Percentiles rank a stretch among this genome's conserved stretches.
Evolutionary conservation across 2,888 invertebrate genomes (phyloP).

Genomic region (Watsonalla cultraria): DNA sequence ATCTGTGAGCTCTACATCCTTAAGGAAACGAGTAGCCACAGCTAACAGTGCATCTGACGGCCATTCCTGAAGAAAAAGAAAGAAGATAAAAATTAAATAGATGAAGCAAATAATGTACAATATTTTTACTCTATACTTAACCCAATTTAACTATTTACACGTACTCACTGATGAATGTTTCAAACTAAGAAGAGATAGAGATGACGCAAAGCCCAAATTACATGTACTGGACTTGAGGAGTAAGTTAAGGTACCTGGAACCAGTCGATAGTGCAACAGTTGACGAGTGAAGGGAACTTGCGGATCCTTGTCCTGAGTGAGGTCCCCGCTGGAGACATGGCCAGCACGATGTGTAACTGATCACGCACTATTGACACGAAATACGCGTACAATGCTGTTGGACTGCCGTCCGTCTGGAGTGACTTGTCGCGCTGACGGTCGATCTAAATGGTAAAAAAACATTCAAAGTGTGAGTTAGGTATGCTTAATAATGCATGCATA

Average conservation of each 20-base stretch:
- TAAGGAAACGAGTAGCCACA: constrained; percentile 90
- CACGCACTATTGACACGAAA: constrained; percentile 91
- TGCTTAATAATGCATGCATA: too few relatives aligned
- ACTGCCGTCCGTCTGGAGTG: constrained; percentile 94
- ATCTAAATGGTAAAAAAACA: constrained; percentile 60
- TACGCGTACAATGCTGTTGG: constrained; percentile 93
- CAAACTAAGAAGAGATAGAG: too few relatives aligned
- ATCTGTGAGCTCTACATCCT: constrained; percentile 86
- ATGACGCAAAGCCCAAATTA: too few relatives aligned
- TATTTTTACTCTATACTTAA: not conserved
- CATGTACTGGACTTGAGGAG: too few relatives aligned
- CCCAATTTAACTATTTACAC: too few relatives aligned
- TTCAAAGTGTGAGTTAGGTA: not conserved
- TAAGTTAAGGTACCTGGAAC: constrained; percentile 82
- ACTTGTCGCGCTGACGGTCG: constrained; percentile 92
- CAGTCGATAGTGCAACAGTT: constrained; percentile 98
- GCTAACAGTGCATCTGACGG: constrained; percentile 94
- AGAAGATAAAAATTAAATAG: too few relatives aligned
- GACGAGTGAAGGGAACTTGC: constrained; percentile 95
- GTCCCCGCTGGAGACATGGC: constrained; percentile 96
- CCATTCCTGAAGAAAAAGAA: constrained; percentile 82
- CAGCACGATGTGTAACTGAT: constrained; percentile 93
- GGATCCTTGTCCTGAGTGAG: constrained; percentile 87
- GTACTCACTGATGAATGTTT: too few relatives aligned
- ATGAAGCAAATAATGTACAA: too few relatives aligned